Percentiles rank a stretch among this genome's conserved stretches.
phyloP scores from a whole-genome alignment of 2,888 invertebrate genomes.

The Periphyllus acericola region DNA sequence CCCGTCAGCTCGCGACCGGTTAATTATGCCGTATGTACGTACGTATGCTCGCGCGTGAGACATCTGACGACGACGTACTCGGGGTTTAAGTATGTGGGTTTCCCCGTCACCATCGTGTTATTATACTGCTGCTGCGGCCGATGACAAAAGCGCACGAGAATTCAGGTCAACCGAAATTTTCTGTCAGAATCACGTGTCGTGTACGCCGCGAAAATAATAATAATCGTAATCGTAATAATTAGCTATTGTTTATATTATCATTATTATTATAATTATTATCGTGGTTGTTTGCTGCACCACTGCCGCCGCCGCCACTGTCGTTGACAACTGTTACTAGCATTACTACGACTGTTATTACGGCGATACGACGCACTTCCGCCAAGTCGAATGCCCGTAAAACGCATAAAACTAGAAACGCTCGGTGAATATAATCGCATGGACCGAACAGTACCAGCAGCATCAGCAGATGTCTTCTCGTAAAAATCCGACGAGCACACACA shows the following conservation, averaged over 20 bases:
- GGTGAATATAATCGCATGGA: too few relatives aligned
- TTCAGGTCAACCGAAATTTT: constrained; percentile 2
- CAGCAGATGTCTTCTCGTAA: background rate
- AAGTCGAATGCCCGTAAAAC: background rate
- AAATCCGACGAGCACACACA: too few relatives aligned
- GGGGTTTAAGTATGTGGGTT: background rate
- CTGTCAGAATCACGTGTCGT: background rate
- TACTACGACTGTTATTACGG: background rate
- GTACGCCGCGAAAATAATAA: background rate
- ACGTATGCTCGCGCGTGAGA: background rate
- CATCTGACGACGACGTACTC: background rate
- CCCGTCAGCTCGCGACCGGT: background rate
- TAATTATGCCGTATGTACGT: background rate
- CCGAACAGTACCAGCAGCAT: too few relatives aligned
- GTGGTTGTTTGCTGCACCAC: too few relatives aligned
- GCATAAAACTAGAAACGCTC: too few relatives aligned
- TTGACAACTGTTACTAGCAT: too few relatives aligned
- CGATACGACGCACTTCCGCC: background rate
- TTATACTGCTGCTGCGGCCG: background rate
- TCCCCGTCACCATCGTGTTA: background rate
- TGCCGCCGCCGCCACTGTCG: too few relatives aligned
- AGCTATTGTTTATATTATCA: too few relatives aligned
- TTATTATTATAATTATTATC: too few relatives aligned
- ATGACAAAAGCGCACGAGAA: background rate
- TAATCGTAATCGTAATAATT: too few relatives aligned